These are phyloP conservation scores for Nibea coibor DNA, from an alignment of 2,113 vertebrate species.

Conservation along the genomic window DNA sequence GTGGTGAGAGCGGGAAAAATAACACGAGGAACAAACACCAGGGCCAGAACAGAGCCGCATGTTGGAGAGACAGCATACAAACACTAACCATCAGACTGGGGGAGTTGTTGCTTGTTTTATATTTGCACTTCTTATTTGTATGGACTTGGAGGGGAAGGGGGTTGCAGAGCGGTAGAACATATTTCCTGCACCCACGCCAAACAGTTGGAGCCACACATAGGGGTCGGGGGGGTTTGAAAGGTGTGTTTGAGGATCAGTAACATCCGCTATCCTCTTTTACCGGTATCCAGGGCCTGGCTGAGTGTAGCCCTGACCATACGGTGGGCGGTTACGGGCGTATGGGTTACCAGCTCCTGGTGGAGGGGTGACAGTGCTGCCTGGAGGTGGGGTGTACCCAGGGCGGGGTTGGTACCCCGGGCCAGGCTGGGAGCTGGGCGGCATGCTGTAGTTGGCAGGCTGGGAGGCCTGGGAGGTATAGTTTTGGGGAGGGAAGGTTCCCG, in stretches of 20 bases:
- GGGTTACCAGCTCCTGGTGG: constrained; percentile 92
- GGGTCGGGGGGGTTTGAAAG: constrained; percentile 13
- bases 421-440: constrained; percentile 88
- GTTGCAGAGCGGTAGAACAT: constrained; percentile 43
- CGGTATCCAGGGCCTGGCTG: constrained; percentile 97
- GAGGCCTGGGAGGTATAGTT: constrained; percentile 93
- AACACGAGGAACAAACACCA: constrained; percentile 36
- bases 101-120: constrained; percentile 59
- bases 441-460: constrained; percentile 90
- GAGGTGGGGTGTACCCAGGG: constrained; percentile 90
- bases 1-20: not conserved
- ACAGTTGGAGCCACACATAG: constrained; percentile 62
- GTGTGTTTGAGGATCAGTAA: constrained; percentile 30
- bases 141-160: not conserved
- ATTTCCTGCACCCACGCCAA: constrained; percentile 57
- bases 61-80: constrained; percentile 64
- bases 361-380: constrained; percentile 90
- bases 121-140: constrained; percentile 67
- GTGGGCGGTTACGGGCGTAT: constrained; percentile 92
- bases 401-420: constrained; percentile 88
- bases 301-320: constrained; percentile 93
- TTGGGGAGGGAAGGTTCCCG: constrained; percentile 90
- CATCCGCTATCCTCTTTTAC: constrained; percentile 80
- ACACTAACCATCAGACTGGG: constrained; percentile 72
- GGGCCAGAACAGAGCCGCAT: constrained; percentile 47